Evolutionary conservation across 1,140 invertebrate species (phyloP).

Genomic region (Drosophila biarmipes): DNA sequence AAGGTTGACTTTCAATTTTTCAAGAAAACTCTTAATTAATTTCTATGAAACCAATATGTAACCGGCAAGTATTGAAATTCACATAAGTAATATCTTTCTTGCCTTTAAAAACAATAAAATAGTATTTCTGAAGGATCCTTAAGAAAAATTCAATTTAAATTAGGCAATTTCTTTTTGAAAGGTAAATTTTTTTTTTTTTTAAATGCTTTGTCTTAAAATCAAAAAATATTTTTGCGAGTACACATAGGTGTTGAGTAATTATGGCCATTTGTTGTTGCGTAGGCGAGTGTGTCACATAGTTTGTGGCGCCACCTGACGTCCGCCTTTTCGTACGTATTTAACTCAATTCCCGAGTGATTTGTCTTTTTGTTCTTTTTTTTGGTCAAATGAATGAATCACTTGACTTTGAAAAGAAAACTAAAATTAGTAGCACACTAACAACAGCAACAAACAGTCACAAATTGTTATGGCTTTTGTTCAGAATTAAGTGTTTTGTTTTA

Average conservation of each 20-base stretch:
- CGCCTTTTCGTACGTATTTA: constrained; percentile 19
- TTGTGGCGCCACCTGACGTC: constrained; percentile 22
- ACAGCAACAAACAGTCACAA: constrained; percentile 35
- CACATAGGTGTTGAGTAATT: constrained; percentile 63
- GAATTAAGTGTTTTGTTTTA: constrained; percentile 46
- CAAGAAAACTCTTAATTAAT: too few relatives aligned
- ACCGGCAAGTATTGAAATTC: too few relatives aligned
- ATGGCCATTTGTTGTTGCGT: constrained; percentile 62
- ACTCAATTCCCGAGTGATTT: constrained; percentile 19
- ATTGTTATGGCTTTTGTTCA: constrained; percentile 30
- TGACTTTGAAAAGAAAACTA: constrained; percentile 81
- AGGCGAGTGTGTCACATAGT: constrained; percentile 9
- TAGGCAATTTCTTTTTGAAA: too few relatives aligned
- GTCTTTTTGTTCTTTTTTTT: constrained; percentile 23
- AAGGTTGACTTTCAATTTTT: too few relatives aligned
- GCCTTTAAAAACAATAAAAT: too few relatives aligned
- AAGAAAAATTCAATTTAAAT: too few relatives aligned
- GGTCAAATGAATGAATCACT: constrained; percentile 63
- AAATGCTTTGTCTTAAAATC: background rate
- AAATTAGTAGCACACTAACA: constrained; percentile 69
- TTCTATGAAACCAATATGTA: too few relatives aligned
- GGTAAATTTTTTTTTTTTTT: too few relatives aligned
- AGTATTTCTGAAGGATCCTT: too few relatives aligned
- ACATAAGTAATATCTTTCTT: too few relatives aligned
- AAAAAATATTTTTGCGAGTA: background rate